Evolutionary conservation across 1,140 invertebrate species (phyloP).

Genomic region (Mamestra configurata): DNA sequence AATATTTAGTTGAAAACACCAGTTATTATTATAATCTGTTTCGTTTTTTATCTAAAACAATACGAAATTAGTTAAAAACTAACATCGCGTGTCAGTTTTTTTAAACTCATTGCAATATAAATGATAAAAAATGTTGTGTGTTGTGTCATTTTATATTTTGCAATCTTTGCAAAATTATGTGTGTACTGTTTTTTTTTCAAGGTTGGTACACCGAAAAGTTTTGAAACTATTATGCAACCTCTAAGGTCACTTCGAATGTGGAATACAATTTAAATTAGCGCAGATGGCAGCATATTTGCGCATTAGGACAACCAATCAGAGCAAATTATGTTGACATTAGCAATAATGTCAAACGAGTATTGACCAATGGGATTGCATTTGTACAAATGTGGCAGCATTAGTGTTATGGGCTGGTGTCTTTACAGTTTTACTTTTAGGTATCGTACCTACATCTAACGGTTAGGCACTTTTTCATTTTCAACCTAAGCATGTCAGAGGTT

Average conservation of each 20-base stretch:
- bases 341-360: no score
- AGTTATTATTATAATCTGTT: slow-evolving; percentile 15
- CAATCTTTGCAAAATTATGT: slow-evolving; percentile 5
- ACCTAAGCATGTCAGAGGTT: no score
- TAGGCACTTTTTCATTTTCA: no score
- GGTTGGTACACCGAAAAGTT: not conserved
- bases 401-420: no score
- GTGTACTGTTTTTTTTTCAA: slow-evolving; percentile 10
- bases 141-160: slow-evolving; percentile 5
- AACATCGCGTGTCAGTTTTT: slow-evolving; percentile 6
- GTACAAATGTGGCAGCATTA: no score
- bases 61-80: not conserved
- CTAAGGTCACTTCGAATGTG: not conserved
- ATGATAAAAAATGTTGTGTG: not conserved
- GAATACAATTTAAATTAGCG: not conserved
- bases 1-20: not conserved
- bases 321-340: not conserved
- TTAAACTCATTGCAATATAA: not conserved
- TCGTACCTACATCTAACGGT: no score
- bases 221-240: slow-evolving; percentile 10
- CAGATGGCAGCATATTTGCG: not conserved
- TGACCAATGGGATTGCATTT: no score
- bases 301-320: not conserved
- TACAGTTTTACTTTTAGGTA: no score
- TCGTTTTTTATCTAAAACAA: not conserved